These are phyloP conservation scores for Grammomys surdaster DNA, from an alignment of 2,113 vertebrate genomes.

Conservation along the genomic window DNA sequence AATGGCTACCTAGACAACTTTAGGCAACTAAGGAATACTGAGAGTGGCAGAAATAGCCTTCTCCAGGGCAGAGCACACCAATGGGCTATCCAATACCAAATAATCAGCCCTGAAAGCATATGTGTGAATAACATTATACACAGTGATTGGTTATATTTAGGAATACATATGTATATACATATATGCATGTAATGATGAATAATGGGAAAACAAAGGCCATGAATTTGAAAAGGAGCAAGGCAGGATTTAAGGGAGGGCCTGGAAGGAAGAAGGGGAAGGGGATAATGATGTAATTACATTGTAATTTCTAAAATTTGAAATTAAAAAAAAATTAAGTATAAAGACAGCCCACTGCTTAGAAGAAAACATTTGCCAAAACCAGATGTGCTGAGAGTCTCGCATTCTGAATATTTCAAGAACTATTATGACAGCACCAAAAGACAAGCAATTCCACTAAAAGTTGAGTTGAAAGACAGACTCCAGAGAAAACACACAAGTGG, in stretches of 20 bases:
- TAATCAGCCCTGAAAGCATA: not conserved
- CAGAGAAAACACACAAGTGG: not conserved
- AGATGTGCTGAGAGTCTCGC: not conserved
- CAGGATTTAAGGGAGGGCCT: not conserved
- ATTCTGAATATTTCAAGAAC: conserved; percentile 32
- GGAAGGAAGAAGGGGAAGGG: not conserved
- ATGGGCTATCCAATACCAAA: not conserved
- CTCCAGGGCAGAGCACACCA: not conserved
- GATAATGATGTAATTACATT: not conserved
- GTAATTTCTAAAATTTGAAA: not conserved
- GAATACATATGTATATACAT: not conserved
- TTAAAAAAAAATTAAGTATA: not conserved
- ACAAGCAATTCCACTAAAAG: not conserved
- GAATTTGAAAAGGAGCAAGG: not conserved
- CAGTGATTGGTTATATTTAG: not conserved
- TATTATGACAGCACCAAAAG: not conserved
- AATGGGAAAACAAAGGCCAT: not conserved
- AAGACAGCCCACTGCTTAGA: not conserved
- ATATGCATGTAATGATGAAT: not conserved
- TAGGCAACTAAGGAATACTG: not conserved
- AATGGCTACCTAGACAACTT: not conserved
- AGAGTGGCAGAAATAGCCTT: not conserved
- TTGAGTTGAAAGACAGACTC: not conserved
- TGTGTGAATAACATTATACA: not conserved
- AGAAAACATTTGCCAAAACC: not conserved